A percentile compares a stretch with the other conserved stretches of the same genome.
Conservation (phyloP, 1,140 invertebrate genomes). For the Homalodisca vitripennis region DNA sequence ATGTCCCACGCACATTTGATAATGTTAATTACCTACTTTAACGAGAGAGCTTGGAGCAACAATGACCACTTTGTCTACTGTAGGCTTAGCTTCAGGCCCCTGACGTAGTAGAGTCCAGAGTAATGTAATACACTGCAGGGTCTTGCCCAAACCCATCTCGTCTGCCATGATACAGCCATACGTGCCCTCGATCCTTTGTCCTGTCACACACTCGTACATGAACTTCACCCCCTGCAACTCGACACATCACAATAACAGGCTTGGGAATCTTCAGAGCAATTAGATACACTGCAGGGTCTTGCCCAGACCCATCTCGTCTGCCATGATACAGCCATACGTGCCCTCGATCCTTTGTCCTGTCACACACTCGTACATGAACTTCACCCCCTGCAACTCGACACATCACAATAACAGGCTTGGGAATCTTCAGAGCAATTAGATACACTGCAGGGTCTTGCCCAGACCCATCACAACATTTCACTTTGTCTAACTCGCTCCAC, state of each 20-base stretch:
- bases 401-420: no score
- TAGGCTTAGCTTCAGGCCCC: slow-evolving; percentile 79
- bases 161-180: slow-evolving; percentile 99
- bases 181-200: slow-evolving; percentile 80
- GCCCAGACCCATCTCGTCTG: slow-evolving; percentile 96
- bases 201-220: slow-evolving; percentile 99
- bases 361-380: slow-evolving; percentile 99
- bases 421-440: slow-evolving; percentile 94
- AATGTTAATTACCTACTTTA: slow-evolving; percentile 55
- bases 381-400: slow-evolving; percentile 80
- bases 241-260: no score
- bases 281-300: slow-evolving; percentile 99
- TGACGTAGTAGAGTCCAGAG: slow-evolving; percentile 93
- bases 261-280: slow-evolving; percentile 90
- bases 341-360: slow-evolving; percentile 86
- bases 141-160: slow-evolving; percentile 98
- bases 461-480: slow-evolving; percentile 99
- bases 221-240: slow-evolving; percentile 89
- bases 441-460: slow-evolving; percentile 98
- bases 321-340: slow-evolving; percentile 96
- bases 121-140: slow-evolving; percentile 96
- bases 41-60: slow-evolving; percentile 97
- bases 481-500: slow-evolving; percentile 87
- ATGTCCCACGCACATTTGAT: no score
- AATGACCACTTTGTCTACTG: slow-evolving; percentile 90